These are phyloP conservation scores for Noctua pronuba DNA, from an alignment of 2,888 invertebrate genomes.

Conservation along the genomic window DNA sequence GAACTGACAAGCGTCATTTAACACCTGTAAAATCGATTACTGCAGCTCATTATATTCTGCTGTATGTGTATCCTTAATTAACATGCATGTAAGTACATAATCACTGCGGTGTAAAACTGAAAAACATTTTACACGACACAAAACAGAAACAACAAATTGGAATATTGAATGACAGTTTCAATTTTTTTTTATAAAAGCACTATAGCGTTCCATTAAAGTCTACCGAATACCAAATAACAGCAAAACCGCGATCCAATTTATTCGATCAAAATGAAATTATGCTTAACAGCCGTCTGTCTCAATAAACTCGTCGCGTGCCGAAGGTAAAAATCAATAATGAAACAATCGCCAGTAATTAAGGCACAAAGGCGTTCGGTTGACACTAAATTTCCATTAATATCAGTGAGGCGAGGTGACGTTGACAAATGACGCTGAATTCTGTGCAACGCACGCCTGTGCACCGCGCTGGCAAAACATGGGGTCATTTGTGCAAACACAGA, in stretches of 20 bases:
- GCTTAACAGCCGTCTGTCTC: conserved; percentile 21
- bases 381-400: conserved; percentile 86
- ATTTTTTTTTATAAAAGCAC: not conserved
- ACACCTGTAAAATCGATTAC: conserved; percentile 48
- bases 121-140: not conserved
- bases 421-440: conserved; percentile 78
- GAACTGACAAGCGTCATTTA: conserved; percentile 50
- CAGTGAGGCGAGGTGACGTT: conserved; percentile 77
- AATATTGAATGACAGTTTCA: not conserved
- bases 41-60: conserved; percentile 33
- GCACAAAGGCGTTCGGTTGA: conserved; percentile 79
- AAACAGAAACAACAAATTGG: conserved; percentile 1
- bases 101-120: not conserved
- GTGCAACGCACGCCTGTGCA: conserved; percentile 64
- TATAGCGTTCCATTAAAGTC: not conserved
- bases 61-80: conserved; percentile 24
- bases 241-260: conserved; percentile 1
- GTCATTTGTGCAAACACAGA: conserved; percentile 60
- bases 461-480: conserved; percentile 54
- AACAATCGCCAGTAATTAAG: conserved; percentile 82
- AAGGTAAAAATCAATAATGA: conserved; percentile 73
- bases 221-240: conserved; percentile 3
- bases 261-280: conserved; percentile 33
- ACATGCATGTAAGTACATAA: conserved; percentile 6
- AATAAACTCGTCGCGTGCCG: conserved; percentile 52